These are phyloP conservation scores for Notodonta dromedarius DNA, from an alignment of 2,888 invertebrate genomes.

Conservation along the genomic window DNA sequence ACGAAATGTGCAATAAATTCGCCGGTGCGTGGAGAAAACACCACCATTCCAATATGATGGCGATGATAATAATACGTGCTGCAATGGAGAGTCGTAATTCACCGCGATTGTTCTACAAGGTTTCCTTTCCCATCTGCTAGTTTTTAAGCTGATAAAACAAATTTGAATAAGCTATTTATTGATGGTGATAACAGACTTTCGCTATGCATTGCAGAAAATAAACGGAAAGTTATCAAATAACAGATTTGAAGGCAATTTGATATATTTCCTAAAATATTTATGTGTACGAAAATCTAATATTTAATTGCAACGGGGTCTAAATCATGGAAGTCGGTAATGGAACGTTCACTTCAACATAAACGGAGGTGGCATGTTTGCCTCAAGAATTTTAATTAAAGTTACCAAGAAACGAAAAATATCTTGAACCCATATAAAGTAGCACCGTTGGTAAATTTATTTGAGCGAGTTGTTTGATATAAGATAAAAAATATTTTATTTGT, in stretches of 20 bases:
- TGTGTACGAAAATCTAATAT: neutral
- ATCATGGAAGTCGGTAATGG: slow-evolving; percentile 26
- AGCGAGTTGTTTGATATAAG: slow-evolving; percentile 16
- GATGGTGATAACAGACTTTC: slow-evolving; percentile 50
- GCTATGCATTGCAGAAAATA: slow-evolving; percentile 37
- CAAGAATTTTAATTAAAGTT: slow-evolving; percentile 52
- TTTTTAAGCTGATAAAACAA: slow-evolving; percentile 46
- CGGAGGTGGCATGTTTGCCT: slow-evolving; percentile 43
- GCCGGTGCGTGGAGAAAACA: slow-evolving; percentile 36
- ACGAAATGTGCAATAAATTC: slow-evolving; percentile 10
- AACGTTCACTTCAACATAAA: slow-evolving; percentile 42
- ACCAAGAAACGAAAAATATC: slow-evolving; percentile 33
- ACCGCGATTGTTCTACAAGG: slow-evolving; percentile 56
- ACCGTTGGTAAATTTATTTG: slow-evolving; percentile 20
- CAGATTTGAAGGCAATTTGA: slow-evolving; percentile 7
- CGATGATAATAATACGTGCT: slow-evolving; percentile 49
- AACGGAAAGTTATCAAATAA: slow-evolving; percentile 30
- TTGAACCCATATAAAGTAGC: slow-evolving; percentile 10
- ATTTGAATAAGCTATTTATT: slow-evolving; percentile 50
- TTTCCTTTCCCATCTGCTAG: slow-evolving; percentile 63
- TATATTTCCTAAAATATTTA: neutral
- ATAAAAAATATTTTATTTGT: neutral
- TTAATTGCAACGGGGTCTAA: slow-evolving; percentile 17
- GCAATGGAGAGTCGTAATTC: slow-evolving; percentile 56
- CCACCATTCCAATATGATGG: slow-evolving; percentile 46